Evolutionary conservation across 1,140 invertebrate species (phyloP), one percentile per base, ranked within the genome.

Genomic region (Euglossa dilemma): DNA sequence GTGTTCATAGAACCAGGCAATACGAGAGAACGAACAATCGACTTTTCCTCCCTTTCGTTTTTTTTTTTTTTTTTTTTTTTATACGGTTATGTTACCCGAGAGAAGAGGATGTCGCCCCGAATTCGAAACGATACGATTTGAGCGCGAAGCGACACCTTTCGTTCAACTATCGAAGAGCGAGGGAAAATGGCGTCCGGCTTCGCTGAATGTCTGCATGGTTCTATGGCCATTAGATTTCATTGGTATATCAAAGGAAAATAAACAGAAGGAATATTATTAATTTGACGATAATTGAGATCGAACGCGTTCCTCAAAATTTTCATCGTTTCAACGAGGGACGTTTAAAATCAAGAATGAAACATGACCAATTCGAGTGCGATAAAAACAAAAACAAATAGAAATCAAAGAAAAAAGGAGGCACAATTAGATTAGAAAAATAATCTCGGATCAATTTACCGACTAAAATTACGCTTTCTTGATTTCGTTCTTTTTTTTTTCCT

Each of bases 221-320:
- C 18, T 16, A 72, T 50, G 77, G 52, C 56, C 52, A 67, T 20
- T 4, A 12, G 7, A 64, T 52, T 50, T 18, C 4, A n/a, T 25
- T 47, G 25, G n/a, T 57, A 47, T 67, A 12, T 57, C 20, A 47
- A 63, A 28, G 56, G 72, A 80, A 59, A n/a, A 23, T 9, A 61
- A 14, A 64, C n/a, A 71, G 66, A 63, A 28, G 70, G 3, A n/a
- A n/a, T n/a, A n/a, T n/a, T 43, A 11, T 23, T 57, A 6, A 16
- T 50, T 54, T 73, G 28, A 64, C 73, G 84, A 59, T 66, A 52
- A 87, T 72, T 63, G 63, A 80, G 71, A 89, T 80, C 71, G 66
- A 73, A 85, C 77, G 67, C 67, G 57, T 72, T 59, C 61, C 75
- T 66, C 67, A 72, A 86, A 67, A 73, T 75, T 83, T 28, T 45